Evolutionary conservation across 2,113 vertebrate species (phyloP).

Genomic region (Podocnemis expansa): DNA sequence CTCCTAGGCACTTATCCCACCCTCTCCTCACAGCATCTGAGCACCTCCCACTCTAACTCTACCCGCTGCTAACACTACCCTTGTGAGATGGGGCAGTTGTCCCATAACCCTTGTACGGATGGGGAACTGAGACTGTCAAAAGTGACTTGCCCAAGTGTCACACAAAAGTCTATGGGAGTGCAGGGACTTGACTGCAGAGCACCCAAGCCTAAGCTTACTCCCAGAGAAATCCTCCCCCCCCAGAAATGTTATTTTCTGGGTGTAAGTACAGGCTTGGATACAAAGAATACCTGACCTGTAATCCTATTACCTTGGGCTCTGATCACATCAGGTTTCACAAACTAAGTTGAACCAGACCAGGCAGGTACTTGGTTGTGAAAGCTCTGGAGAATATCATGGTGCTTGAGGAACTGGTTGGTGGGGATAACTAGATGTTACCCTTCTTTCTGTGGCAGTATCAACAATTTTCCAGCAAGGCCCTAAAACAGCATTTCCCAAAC

Average conservation of each 20-base stretch:
- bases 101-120: fast-evolving
- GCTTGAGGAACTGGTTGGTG: neutral
- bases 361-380: neutral
- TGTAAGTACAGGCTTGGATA: neutral
- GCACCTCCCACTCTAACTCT: neutral
- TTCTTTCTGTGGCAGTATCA: neutral
- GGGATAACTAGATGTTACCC: fast-evolving
- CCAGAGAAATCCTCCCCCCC: fast-evolving
- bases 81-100: fast-evolving
- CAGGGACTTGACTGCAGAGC: neutral
- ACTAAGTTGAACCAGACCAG: neutral
- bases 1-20: neutral
- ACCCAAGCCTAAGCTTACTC: neutral
- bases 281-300: neutral
- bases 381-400: neutral
- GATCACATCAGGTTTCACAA: neutral
- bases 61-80: fast-evolving
- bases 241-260: fast-evolving
- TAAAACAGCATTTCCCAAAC: too few relatives aligned
- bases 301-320: neutral
- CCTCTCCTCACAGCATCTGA: neutral
- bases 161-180: neutral
- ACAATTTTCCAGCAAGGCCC: neutral
- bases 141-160: neutral
- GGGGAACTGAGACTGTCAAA: fast-evolving